These are phyloP conservation scores for Isaurus tuberculatus DNA, from an alignment of 92 coral and sea anemone genomes.

Conservation along the genomic window DNA sequence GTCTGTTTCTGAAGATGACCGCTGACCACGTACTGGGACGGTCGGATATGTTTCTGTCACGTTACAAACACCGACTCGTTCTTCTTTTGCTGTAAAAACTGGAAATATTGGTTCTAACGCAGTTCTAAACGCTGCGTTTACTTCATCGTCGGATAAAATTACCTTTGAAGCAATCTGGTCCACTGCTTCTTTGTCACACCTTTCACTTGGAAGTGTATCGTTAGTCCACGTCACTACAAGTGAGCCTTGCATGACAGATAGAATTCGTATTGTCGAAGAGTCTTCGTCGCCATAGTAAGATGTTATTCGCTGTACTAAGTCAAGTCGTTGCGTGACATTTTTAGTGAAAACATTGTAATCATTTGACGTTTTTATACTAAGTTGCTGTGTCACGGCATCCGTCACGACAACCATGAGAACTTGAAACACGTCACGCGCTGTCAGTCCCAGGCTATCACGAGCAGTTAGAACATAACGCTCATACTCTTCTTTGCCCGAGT, in stretches of 20 bases:
- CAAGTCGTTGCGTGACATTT: conserved; percentile 73
- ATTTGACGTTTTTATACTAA: conserved; percentile 62
- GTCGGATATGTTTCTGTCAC: conserved; percentile 53
- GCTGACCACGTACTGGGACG: conserved; percentile 47
- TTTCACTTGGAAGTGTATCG: conserved; percentile 77
- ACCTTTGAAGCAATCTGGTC: conserved; percentile 63
- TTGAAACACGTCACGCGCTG: conserved; percentile 84
- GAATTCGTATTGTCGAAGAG: conserved; percentile 64
- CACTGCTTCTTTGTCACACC: conserved; percentile 72
- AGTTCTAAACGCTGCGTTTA: conserved; percentile 65
- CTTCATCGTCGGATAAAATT: conserved; percentile 63
- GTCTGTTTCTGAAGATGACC: conserved; percentile 55
- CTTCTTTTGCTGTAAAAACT: conserved; percentile 60
- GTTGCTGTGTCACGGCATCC: conserved; percentile 67
- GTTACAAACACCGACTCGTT: conserved; percentile 77
- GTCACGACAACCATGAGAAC: conserved; percentile 61
- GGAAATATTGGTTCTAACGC: conserved; percentile 74
- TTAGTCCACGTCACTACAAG: conserved; percentile 90
- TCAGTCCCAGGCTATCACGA: conserved; percentile 67
- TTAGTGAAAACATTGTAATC: conserved; percentile 63
- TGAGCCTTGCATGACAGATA: conserved; percentile 72
- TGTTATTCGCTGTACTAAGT: conserved; percentile 66
- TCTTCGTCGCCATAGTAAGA: conserved; percentile 76
- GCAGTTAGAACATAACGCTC: conserved; percentile 77
- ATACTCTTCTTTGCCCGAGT: conserved; percentile 57